These are phyloP conservation scores for Halocynthia roretzi DNA, from an alignment of 23 tunicate genomes.

Conservation along the genomic window DNA sequence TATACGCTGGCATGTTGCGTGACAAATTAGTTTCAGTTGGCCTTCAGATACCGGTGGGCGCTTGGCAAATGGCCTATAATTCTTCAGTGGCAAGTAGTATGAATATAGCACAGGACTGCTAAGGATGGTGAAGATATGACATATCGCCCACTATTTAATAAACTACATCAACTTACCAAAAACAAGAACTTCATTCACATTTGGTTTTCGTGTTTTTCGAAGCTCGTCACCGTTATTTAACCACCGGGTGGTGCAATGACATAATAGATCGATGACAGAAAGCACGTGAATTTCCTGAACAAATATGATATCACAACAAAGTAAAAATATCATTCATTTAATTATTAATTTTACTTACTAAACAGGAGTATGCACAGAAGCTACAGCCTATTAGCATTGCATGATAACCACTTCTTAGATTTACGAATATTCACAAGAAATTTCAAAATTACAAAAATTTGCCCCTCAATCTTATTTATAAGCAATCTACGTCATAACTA, in stretches of 20 bases:
- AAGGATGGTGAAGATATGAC: neutral
- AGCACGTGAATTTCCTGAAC: neutral
- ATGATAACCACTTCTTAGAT: neutral
- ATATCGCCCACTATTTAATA: neutral
- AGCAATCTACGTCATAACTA: too few relatives aligned
- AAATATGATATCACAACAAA: neutral
- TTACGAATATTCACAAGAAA: too few relatives aligned
- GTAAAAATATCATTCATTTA: neutral
- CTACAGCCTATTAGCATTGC: neutral
- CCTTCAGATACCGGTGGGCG: too few relatives aligned
- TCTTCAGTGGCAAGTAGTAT: too few relatives aligned
- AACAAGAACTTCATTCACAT: constrained; percentile 11
- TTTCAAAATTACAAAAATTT: too few relatives aligned
- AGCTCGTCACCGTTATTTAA: neutral
- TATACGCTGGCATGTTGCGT: too few relatives aligned
- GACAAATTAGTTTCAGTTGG: too few relatives aligned
- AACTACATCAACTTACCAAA: constrained; percentile 3
- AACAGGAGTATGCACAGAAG: neutral
- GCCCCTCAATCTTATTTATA: too few relatives aligned
- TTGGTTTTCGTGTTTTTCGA: neutral
- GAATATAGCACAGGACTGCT: too few relatives aligned
- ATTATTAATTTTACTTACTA: neutral
- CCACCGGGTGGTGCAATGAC: constrained; percentile 22
- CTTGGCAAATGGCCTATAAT: too few relatives aligned
- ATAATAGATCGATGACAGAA: constrained; percentile 1